phyloP scores from a whole-genome alignment of 2,888 invertebrate species.

The Orthosia cruda region DNA sequence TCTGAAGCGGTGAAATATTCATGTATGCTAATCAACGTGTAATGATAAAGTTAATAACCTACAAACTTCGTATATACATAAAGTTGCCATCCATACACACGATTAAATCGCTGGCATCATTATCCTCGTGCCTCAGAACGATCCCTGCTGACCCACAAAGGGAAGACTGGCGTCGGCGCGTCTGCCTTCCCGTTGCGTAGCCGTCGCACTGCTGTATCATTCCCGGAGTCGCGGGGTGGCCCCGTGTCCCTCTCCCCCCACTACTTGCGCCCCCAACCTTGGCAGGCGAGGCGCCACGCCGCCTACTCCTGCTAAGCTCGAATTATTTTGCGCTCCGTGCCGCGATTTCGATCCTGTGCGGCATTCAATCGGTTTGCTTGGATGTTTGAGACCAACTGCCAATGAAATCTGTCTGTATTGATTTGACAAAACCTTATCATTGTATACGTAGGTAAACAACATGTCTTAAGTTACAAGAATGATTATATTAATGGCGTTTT shows the following conservation, averaged over 20 bases:
- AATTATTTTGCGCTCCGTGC: constrained; percentile 57
- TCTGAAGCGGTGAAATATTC: constrained; percentile 27
- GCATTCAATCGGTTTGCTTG: constrained; percentile 33
- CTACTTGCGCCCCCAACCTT: constrained; percentile 56
- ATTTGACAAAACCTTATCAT: constrained; percentile 14
- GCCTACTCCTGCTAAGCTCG: constrained; percentile 61
- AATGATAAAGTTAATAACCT: constrained; percentile 14
- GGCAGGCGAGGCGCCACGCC: constrained; percentile 70
- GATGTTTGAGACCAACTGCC: constrained; percentile 18
- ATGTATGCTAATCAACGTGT: constrained; percentile 10
- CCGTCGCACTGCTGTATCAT: constrained; percentile 85
- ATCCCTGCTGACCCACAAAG: constrained; percentile 65
- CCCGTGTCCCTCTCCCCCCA: constrained; percentile 25
- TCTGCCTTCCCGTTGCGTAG: constrained; percentile 70
- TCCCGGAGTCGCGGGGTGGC: constrained; percentile 68
- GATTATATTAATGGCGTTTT: not conserved
- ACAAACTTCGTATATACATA: constrained; percentile 9
- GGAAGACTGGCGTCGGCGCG: constrained; percentile 70
- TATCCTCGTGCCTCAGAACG: constrained; percentile 36
- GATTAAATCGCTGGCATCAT: constrained; percentile 51
- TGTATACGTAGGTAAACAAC: not conserved
- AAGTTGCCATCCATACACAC: constrained; percentile 22
- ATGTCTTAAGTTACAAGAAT: not conserved
- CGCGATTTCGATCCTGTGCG: constrained; percentile 59
- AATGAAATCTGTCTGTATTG: constrained; percentile 13